Evolutionary conservation across 1,140 invertebrate genomes (phyloP).

Genomic region (Olivierus martensii): DNA sequence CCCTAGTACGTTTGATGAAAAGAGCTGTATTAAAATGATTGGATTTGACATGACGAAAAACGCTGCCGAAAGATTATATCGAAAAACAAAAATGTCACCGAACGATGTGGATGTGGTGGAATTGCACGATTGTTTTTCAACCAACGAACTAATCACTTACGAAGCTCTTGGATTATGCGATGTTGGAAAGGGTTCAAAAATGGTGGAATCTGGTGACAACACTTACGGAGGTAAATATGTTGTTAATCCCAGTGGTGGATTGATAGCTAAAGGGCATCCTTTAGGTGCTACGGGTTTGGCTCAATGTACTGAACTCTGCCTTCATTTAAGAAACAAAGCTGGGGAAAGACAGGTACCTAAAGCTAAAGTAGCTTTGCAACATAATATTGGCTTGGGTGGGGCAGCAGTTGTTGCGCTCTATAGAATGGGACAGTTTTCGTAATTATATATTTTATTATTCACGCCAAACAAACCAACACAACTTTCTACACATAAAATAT

Average conservation of each 20-base stretch:
- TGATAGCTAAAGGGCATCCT: slow-evolving; percentile 98
- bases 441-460: too few relatives aligned
- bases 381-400: slow-evolving; percentile 92
- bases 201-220: slow-evolving; percentile 87
- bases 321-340: slow-evolving; percentile 76
- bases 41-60: slow-evolving; percentile 90
- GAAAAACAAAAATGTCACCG: slow-evolving; percentile 56
- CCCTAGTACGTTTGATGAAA: slow-evolving; percentile 63
- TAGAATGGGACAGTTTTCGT: slow-evolving; percentile 42
- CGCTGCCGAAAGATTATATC: slow-evolving; percentile 65
- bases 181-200: slow-evolving; percentile 71
- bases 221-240: slow-evolving; percentile 97
- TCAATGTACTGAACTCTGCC: slow-evolving; percentile 87
- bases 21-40: slow-evolving; percentile 77
- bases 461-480: too few relatives aligned
- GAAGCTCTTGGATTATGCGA: slow-evolving; percentile 89
- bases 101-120: slow-evolving; percentile 90
- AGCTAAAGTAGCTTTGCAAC: slow-evolving; percentile 76
- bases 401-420: slow-evolving; percentile 87
- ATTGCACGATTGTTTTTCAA: slow-evolving; percentile 96
- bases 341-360: slow-evolving; percentile 76
- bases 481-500: too few relatives aligned
- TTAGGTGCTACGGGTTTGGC: slow-evolving; percentile 92
- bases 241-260: slow-evolving; percentile 91
- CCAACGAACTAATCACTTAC: slow-evolving; percentile 95